Conservation (phyloP, 1,140 invertebrate species). For the Centruroides vittatus region DNA sequence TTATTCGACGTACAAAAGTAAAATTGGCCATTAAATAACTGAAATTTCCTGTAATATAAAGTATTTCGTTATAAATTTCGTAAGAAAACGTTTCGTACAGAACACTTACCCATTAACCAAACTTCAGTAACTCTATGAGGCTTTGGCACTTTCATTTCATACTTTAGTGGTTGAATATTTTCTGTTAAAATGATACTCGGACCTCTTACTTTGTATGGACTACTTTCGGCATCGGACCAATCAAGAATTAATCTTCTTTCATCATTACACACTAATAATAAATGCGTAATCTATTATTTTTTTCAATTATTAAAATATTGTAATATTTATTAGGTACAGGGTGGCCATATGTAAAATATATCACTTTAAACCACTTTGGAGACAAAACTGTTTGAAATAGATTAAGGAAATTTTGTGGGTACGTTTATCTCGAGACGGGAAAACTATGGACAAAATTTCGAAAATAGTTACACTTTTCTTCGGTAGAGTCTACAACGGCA, state of each 20-base stretch:
- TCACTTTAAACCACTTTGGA: no score
- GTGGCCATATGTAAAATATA: no score
- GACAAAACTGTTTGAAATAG: no score
- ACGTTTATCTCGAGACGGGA: no score
- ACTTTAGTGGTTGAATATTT: background rate
- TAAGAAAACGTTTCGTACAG: background rate
- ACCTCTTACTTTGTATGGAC: background rate
- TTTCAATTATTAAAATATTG: no score
- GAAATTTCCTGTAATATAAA: conserved; percentile 19
- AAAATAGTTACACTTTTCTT: no score
- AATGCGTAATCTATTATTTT: no score
- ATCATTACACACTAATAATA: no score
- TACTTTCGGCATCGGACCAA: background rate
- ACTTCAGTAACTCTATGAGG: background rate
- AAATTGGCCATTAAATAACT: conserved; percentile 17
- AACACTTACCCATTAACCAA: background rate
- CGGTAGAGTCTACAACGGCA: no score
- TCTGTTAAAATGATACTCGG: background rate
- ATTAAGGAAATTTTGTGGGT: no score
- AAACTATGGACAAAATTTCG: no score
- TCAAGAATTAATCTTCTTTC: background rate
- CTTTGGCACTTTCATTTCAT: background rate
- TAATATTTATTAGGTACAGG: no score
- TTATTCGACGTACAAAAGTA: conserved; percentile 21
- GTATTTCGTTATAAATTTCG: background rate